These are phyloP conservation scores for Agrilus planipennis DNA, from an alignment of 1,140 invertebrate species.

Conservation along the genomic window DNA sequence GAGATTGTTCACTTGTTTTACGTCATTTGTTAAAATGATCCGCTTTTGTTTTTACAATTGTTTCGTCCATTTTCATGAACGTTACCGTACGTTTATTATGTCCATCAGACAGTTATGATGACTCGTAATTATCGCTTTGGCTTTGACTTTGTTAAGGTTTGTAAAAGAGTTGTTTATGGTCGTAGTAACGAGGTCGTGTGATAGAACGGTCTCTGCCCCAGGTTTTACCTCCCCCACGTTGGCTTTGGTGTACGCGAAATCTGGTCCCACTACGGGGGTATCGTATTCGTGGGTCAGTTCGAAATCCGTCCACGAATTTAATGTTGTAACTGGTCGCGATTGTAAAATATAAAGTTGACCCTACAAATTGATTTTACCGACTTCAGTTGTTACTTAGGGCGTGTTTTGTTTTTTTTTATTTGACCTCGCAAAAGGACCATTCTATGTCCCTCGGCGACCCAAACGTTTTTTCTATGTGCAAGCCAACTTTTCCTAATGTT, in stretches of 20 bases:
- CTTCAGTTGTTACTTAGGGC: slow-evolving; percentile 1
- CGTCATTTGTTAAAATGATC: too few relatives aligned
- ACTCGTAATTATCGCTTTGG: too few relatives aligned
- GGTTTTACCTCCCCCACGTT: slow-evolving; percentile 55
- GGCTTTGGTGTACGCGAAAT: slow-evolving; percentile 40
- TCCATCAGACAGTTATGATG: not conserved
- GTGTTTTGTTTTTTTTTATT: not conserved
- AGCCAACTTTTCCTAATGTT: slow-evolving; percentile 41
- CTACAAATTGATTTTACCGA: slow-evolving; percentile 24
- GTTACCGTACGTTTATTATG: too few relatives aligned
- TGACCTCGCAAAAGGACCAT: slow-evolving; percentile 49
- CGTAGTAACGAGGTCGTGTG: slow-evolving; percentile 22
- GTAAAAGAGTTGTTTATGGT: not conserved
- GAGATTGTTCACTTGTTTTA: too few relatives aligned
- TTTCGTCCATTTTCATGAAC: too few relatives aligned
- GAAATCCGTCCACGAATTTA: slow-evolving; percentile 57
- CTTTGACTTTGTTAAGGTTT: too few relatives aligned
- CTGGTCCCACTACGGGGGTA: slow-evolving; percentile 41
- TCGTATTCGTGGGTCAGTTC: slow-evolving; percentile 64
- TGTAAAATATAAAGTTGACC: slow-evolving; percentile 51
- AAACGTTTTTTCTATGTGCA: slow-evolving; percentile 50
- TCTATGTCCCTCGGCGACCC: slow-evolving; percentile 62
- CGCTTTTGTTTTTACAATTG: too few relatives aligned
- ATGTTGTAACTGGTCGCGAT: slow-evolving; percentile 58
- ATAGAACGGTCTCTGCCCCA: slow-evolving; percentile 36